phyloP scores from a whole-genome alignment of 1,140 invertebrate genomes.

The Dryas iulia region DNA sequence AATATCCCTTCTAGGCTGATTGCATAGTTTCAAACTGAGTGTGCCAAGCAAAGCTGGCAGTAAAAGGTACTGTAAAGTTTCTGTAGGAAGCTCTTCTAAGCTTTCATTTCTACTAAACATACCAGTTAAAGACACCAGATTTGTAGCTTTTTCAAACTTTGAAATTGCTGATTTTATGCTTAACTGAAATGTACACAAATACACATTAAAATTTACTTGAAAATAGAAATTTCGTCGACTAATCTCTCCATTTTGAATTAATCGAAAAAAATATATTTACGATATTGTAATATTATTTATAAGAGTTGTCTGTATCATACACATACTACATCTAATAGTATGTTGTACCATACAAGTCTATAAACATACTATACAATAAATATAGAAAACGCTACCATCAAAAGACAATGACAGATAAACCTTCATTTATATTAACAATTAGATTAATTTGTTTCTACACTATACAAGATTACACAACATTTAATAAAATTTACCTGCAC shows the following conservation, averaged over 20 bases:
- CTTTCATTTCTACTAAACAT: slow-evolving; percentile 95
- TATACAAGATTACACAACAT: neutral
- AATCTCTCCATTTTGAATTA: too few relatives aligned
- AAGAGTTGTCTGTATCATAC: too few relatives aligned
- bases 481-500: slow-evolving; percentile 54
- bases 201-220: neutral
- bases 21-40: slow-evolving; percentile 85
- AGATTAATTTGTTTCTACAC: neutral
- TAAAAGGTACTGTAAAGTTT: slow-evolving; percentile 91
- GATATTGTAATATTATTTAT: too few relatives aligned
- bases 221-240: too few relatives aligned
- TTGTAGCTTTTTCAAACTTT: slow-evolving; percentile 89
- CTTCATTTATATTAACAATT: too few relatives aligned
- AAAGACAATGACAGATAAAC: too few relatives aligned
- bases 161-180: slow-evolving; percentile 86
- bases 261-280: too few relatives aligned
- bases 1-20: slow-evolving; percentile 83
- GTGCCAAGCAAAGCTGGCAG: slow-evolving; percentile 91
- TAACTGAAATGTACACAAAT: slow-evolving; percentile 74
- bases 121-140: slow-evolving; percentile 87
- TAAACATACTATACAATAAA: too few relatives aligned
- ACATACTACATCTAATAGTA: too few relatives aligned
- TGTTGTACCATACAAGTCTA: too few relatives aligned
- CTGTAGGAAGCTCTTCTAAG: slow-evolving; percentile 92
- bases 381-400: too few relatives aligned